A percentile compares a stretch with the other conserved stretches of the same genome.
Conservation (phyloP, 2,797 vertebrate species). For the Xiphorhynchus erythropygius region DNA sequence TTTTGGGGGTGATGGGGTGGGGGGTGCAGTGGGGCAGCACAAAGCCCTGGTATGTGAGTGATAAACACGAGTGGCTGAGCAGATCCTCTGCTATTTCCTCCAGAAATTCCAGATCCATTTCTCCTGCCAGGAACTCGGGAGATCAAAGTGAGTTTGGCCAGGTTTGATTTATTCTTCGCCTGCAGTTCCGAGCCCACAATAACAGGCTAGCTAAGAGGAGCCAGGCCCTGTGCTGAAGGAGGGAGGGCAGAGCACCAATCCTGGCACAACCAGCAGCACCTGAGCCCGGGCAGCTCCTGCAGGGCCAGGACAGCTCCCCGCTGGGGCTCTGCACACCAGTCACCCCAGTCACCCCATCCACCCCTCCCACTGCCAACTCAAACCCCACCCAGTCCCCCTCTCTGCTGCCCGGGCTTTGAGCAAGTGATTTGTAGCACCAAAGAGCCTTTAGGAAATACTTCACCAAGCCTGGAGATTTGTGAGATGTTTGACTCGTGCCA, state of each 20-base stretch:
- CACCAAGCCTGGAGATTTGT: neutral
- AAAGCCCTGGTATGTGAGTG: neutral
- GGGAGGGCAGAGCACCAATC: neutral
- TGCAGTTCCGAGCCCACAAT: neutral
- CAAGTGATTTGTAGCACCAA: neutral
- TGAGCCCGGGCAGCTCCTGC: neutral
- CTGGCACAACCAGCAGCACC: neutral
- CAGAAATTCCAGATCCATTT: neutral
- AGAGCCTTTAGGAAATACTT: neutral
- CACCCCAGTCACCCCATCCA: neutral
- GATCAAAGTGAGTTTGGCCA: neutral
- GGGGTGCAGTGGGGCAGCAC: neutral
- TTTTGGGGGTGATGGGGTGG: too few species aligned
- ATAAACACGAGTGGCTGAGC: neutral
- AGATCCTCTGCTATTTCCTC: neutral
- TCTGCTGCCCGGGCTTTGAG: neutral
- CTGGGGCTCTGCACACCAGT: neutral
- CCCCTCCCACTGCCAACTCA: neutral
- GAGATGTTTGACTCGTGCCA: neutral
- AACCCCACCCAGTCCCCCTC: fast-evolving
- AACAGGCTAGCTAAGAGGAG: neutral
- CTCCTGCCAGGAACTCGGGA: neutral
- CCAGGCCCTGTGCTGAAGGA: neutral
- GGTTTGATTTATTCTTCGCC: neutral
- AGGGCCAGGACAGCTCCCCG: neutral